Conservation (phyloP, 2,888 invertebrate species). For the Chouioia cunea region DNA sequence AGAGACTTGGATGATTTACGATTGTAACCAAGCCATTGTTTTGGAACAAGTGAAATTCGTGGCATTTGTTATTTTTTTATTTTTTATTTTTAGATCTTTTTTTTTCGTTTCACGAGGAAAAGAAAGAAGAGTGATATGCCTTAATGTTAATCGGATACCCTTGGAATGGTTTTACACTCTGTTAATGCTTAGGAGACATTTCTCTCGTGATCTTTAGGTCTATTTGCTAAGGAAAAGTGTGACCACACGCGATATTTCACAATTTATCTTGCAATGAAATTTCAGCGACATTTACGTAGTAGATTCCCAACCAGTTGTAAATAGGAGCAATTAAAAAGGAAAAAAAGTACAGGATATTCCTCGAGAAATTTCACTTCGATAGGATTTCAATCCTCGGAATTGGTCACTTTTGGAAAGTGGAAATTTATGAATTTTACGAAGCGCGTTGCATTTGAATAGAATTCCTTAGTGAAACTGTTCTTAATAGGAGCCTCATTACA, state of each 20-base stretch:
- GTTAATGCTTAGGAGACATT: constrained; percentile 43
- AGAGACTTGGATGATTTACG: constrained; percentile 49
- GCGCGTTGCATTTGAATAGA: not conserved
- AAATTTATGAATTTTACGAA: constrained; percentile 25
- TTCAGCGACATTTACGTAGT: no score
- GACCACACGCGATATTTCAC: no score
- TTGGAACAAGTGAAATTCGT: constrained; percentile 38
- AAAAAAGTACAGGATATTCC: constrained; percentile 16
- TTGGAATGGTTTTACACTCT: constrained; percentile 48
- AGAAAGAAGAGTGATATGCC: not conserved
- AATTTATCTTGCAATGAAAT: not conserved
- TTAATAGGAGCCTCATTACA: constrained; percentile 18
- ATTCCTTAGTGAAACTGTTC: constrained; percentile 28
- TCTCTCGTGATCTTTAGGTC: constrained; percentile 6
- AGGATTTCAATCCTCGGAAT: constrained; percentile 32
- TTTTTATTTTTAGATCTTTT: constrained; percentile 4
- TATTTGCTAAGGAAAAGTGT: no score
- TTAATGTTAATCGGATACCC: constrained; percentile 36
- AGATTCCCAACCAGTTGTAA: no score
- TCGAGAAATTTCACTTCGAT: constrained; percentile 28
- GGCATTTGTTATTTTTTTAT: constrained; percentile 35
- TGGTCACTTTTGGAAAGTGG: constrained; percentile 35
- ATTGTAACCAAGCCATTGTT: constrained; percentile 43
- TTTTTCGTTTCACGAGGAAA: not conserved
- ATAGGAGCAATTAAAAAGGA: not conserved